Evolutionary conservation across 2,113 vertebrate genomes (phyloP).

Genomic region (Sarotherodon lohbergeri): DNA sequence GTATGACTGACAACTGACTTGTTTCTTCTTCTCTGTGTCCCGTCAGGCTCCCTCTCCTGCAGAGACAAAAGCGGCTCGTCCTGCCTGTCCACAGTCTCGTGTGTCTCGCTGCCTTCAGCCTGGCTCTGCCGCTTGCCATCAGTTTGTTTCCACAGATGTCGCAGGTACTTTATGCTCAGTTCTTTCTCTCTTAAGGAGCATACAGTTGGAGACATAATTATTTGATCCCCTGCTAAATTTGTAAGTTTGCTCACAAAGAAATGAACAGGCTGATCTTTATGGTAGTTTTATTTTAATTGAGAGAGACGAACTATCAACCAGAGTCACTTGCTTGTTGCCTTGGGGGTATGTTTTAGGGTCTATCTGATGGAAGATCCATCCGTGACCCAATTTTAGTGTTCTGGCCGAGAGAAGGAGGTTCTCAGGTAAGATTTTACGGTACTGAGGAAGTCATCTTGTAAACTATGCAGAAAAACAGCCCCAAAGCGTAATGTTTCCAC

Average conservation of each 20-base stretch:
- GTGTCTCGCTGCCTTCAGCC: slow-evolving; percentile 85
- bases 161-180: slow-evolving; percentile 70
- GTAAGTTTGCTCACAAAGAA: neutral
- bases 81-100: slow-evolving; percentile 89
- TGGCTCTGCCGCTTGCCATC: slow-evolving; percentile 93
- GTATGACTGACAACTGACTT: neutral
- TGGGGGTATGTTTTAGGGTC: neutral
- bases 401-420: neutral
- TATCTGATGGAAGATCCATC: neutral
- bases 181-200: neutral
- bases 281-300: neutral
- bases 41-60: slow-evolving; percentile 80
- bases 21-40: neutral
- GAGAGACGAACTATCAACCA: neutral
- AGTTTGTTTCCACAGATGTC: slow-evolving; percentile 95
- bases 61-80: slow-evolving; percentile 73
- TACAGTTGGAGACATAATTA: neutral
- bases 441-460: fast-evolving
- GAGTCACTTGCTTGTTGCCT: neutral
- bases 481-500: neutral
- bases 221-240: neutral
- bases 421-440: fast-evolving
- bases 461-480: neutral
- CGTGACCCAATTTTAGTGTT: fast-evolving
- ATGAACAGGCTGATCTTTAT: neutral